These are phyloP conservation scores for Temnothorax curvispinosus DNA, from an alignment of 1,140 invertebrate genomes.

Conservation along the genomic window DNA sequence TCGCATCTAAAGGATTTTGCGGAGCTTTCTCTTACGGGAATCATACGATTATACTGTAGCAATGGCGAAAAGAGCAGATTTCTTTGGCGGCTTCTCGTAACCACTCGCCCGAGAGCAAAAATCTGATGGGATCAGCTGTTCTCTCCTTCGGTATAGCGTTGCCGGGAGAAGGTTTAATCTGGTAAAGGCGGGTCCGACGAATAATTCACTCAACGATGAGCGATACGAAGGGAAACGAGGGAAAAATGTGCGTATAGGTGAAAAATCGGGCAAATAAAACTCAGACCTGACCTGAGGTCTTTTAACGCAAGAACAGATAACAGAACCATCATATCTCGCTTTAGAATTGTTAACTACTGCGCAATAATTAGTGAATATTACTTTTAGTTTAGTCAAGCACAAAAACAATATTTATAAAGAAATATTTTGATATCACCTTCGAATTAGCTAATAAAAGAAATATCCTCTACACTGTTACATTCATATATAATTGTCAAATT, in stretches of 20 bases:
- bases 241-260: constrained; percentile 19
- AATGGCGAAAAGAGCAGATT: constrained; percentile 53
- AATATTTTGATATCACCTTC: neutral
- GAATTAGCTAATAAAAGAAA: neutral
- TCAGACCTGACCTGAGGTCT: neutral
- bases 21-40: constrained; percentile 55
- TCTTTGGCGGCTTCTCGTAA: constrained; percentile 42
- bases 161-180: constrained; percentile 51
- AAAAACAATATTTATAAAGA: neutral
- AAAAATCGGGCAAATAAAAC: constrained; percentile 15
- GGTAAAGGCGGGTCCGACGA: constrained; percentile 39
- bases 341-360: neutral
- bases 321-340: neutral
- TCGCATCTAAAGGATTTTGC: constrained; percentile 5
- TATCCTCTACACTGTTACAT: no score
- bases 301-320: neutral
- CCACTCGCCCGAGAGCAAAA: constrained; percentile 48
- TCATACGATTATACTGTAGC: constrained; percentile 64
- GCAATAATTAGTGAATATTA: neutral
- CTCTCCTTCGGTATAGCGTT: constrained; percentile 27
- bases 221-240: constrained; percentile 30
- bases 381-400: neutral
- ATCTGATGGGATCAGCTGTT: constrained; percentile 54
- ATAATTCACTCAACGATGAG: constrained; percentile 40
- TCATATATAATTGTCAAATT: no score